Percentiles rank a stretch among this genome's conserved stretches.
These are phyloP conservation scores for Ceryle rudis DNA, from an alignment of 2,797 vertebrate species.

Conservation along the genomic window DNA sequence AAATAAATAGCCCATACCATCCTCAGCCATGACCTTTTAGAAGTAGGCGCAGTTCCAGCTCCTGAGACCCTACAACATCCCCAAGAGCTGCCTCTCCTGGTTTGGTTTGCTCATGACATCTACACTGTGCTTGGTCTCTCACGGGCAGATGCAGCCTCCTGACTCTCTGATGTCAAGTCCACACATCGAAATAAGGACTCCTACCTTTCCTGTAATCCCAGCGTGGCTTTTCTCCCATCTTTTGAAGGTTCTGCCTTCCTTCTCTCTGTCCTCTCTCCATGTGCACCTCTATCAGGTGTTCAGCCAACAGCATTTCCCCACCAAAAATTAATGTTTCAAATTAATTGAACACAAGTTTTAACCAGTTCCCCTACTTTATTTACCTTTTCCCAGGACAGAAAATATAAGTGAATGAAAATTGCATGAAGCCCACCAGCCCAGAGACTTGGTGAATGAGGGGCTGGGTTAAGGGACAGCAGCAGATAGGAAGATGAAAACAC, in stretches of 20 bases:
- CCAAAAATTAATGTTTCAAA: not conserved
- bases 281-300: not conserved
- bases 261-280: not conserved
- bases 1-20: not conserved
- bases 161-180: not conserved
- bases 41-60: not conserved
- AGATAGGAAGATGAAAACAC: not conserved
- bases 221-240: not conserved
- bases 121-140: not conserved
- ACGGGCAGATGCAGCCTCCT: not conserved
- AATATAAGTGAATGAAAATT: not conserved
- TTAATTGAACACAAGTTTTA: not conserved
- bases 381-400: not conserved
- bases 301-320: not conserved
- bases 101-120: not conserved
- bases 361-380: not conserved
- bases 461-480: not conserved
- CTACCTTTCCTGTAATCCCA: not conserved
- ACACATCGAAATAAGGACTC: not conserved
- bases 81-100: not conserved
- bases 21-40: not conserved
- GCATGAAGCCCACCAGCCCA: not conserved
- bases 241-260: not conserved
- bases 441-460: not conserved
- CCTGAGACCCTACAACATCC: not conserved